Percentiles rank a stretch among this genome's conserved stretches.
phyloP scores from a whole-genome alignment of 64 coral and sea anemone species.

The Montipora efflorescens region DNA sequence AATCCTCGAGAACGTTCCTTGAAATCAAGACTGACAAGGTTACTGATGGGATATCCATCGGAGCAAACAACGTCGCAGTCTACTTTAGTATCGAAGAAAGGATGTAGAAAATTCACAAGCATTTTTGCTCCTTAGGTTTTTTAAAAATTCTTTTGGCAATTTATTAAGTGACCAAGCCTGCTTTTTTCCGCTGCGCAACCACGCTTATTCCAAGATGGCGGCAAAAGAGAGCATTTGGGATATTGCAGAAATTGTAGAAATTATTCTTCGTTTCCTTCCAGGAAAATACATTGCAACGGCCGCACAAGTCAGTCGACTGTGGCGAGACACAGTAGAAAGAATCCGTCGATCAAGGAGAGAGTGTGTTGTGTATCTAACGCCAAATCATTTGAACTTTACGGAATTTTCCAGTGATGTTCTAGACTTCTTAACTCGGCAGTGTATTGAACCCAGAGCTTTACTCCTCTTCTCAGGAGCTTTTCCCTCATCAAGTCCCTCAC shows the following conservation, averaged over 20 bases:
- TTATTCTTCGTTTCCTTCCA: conserved; percentile 74
- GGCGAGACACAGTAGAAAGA: conserved; percentile 69
- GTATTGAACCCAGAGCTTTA: conserved; percentile 35
- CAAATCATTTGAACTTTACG: neutral
- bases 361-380: conserved; percentile 49
- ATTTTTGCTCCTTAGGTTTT: conserved; percentile 23
- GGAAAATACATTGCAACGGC: conserved; percentile 71
- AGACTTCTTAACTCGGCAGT: conserved; percentile 11
- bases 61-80: conserved; percentile 75
- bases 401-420: conserved; percentile 23
- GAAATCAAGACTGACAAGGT: conserved; percentile 70
- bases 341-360: conserved; percentile 78
- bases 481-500: conserved; percentile 7
- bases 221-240: neutral
- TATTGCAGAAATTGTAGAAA: conserved; percentile 88
- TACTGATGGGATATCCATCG: conserved; percentile 76
- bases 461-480: conserved; percentile 20
- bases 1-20: conserved; percentile 78
- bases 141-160: neutral
- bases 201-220: conserved; percentile 69
- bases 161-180: neutral
- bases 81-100: conserved; percentile 77
- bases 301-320: conserved; percentile 74
- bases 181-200: neutral
- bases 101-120: conserved; percentile 81